A percentile compares a stretch with the other conserved stretches of the same genome.
phyloP scores from a whole-genome alignment of 1,140 invertebrate genomes.

The Aphaenogaster rudis region DNA sequence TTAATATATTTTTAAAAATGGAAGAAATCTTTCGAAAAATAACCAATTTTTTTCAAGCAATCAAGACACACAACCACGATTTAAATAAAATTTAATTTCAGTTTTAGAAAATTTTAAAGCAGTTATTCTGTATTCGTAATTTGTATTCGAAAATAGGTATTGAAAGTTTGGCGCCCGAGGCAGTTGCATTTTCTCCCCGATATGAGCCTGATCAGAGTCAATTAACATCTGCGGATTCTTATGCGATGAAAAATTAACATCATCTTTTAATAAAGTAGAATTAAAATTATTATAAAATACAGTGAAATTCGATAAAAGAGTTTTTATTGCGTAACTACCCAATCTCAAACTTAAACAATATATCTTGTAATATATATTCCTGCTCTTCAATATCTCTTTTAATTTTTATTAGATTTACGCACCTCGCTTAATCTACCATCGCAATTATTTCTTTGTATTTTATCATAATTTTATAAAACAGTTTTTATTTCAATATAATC shows the following conservation, averaged over 20 bases:
- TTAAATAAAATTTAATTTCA: neutral
- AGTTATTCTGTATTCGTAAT: neutral
- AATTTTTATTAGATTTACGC: slow-evolving; percentile 11
- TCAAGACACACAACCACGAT: neutral
- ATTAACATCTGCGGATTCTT: slow-evolving; percentile 24
- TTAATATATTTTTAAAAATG: neutral
- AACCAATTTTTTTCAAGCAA: neutral
- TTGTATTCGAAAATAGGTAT: neutral
- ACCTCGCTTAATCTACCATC: neutral
- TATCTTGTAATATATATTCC: neutral
- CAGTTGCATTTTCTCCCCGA: neutral
- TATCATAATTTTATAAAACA: slow-evolving; percentile 3
- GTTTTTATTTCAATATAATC: neutral
- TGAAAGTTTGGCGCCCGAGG: slow-evolving; percentile 18
- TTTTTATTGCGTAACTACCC: neutral
- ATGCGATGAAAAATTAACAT: slow-evolving; percentile 27
- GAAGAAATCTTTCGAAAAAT: neutral
- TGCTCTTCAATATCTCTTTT: neutral
- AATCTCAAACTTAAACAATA: neutral
- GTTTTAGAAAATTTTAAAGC: neutral
- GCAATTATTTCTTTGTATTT: neutral
- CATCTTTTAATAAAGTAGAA: neutral
- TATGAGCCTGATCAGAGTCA: slow-evolving; percentile 3
- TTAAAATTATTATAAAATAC: too few relatives aligned
- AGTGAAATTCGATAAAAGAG: neutral